Evolutionary conservation across 2,797 vertebrate genomes (phyloP).

Genomic region (Sternarchorhynchus goeldii): DNA sequence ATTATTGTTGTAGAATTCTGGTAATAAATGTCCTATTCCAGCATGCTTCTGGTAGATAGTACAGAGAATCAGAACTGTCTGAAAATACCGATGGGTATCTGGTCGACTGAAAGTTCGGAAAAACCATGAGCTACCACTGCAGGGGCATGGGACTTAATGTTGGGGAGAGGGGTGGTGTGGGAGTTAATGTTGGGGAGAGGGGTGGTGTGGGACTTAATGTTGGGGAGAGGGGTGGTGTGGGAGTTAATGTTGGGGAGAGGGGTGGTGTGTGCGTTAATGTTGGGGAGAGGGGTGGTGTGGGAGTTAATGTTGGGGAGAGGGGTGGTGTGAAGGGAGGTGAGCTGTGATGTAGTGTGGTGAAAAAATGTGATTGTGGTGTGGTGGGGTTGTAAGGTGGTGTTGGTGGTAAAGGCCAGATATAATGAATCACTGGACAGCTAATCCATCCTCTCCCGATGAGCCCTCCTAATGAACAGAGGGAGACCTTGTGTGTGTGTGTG

Average conservation of each 20-base stretch:
- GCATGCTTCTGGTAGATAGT: no score
- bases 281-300: no score
- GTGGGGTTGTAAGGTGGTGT: conserved; percentile 17
- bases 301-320: no score
- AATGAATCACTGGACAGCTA: conserved; percentile 45
- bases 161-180: neutral
- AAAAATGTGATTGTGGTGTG: conserved; percentile 25
- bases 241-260: neutral
- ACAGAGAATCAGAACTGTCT: neutral
- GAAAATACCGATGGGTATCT: neutral
- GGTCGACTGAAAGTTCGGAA: neutral
- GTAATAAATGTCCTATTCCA: no score
- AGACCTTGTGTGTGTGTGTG: conserved; percentile 20
- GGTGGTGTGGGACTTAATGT: neutral
- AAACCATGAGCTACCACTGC: conserved; percentile 29
- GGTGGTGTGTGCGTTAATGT: no score
- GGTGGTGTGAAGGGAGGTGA: neutral
- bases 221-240: no score
- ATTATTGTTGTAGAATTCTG: no score
- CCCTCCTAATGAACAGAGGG: conserved; percentile 38
- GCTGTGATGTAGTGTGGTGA: conserved; percentile 4
- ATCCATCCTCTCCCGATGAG: conserved; percentile 32
- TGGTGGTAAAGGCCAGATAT: conserved; percentile 33
- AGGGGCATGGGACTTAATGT: conserved; percentile 15
- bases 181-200: neutral